A percentile compares a stretch with the other conserved stretches of the same genome.
phyloP scores from a whole-genome alignment of 2,888 invertebrate genomes.

The Synanthedon tipuliformis region DNA sequence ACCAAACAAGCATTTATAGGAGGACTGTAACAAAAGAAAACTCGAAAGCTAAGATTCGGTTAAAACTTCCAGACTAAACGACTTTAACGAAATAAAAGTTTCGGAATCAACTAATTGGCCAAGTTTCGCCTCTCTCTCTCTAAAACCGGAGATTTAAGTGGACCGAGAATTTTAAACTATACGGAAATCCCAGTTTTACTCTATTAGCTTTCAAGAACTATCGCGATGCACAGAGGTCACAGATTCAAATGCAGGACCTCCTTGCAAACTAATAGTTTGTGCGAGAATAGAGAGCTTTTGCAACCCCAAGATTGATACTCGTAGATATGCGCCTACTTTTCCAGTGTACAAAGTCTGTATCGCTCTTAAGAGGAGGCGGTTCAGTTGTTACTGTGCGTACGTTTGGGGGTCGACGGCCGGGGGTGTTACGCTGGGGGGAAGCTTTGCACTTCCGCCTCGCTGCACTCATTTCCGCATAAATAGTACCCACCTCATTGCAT shows the following conservation, averaged over 20 bases:
- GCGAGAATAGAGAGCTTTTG: neutral
- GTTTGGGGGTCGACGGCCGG: constrained; percentile 54
- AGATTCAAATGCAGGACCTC: neutral
- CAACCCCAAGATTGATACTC: neutral
- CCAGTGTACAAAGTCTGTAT: neutral
- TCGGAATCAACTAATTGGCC: constrained; percentile 36
- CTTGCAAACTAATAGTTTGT: neutral
- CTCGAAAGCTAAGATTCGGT: constrained; percentile 4
- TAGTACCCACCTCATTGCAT: constrained; percentile 41
- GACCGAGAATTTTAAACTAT: too few species aligned
- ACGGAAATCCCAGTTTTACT: too few species aligned
- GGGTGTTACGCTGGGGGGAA: constrained; percentile 37
- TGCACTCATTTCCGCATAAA: constrained; percentile 67
- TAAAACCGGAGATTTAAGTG: neutral
- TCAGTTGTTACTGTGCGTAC: constrained; percentile 13
- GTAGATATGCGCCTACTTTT: neutral
- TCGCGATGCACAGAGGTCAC: neutral
- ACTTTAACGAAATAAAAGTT: constrained; percentile 18
- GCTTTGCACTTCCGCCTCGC: constrained; percentile 63
- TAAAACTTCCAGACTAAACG: constrained; percentile 19
- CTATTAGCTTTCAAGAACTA: too few species aligned
- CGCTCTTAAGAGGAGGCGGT: neutral
- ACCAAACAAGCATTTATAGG: constrained; percentile 4
- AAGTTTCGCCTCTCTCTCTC: constrained; percentile 44
- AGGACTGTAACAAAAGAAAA: constrained; percentile 4